Evolutionary conservation across 2,888 invertebrate species (phyloP).

Genomic region (Orthonychiurus folsomi): DNA sequence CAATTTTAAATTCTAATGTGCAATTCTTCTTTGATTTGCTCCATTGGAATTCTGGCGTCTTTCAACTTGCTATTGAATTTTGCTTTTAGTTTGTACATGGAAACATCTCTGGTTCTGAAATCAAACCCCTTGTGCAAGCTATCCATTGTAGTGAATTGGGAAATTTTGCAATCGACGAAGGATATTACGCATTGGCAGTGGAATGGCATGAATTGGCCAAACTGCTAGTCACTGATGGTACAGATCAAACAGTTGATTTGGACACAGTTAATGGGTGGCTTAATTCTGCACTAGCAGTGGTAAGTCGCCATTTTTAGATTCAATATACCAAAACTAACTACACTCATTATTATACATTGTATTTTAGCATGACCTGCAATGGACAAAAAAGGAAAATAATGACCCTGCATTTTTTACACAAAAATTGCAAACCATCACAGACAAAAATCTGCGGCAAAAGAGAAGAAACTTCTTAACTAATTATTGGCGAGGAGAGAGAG

Average conservation of each 20-base stretch:
- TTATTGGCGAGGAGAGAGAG: not conserved
- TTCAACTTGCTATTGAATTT: too few species aligned
- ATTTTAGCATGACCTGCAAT: not conserved
- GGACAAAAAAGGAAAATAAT: not conserved
- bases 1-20: not conserved
- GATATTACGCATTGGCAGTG: not conserved
- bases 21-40: not conserved
- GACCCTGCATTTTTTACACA: not conserved
- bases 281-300: not conserved
- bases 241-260: not conserved
- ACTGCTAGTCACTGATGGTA: not conserved
- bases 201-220: slow-evolving; percentile 14
- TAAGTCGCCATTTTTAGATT: not conserved
- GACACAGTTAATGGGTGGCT: not conserved
- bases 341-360: not conserved
- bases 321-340: not conserved
- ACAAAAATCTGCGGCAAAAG: not conserved
- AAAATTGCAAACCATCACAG: not conserved
- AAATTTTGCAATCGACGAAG: not conserved
- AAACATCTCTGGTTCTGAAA: too few species aligned
- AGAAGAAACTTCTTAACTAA: not conserved
- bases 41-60: not conserved
- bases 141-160: slow-evolving; percentile 15
- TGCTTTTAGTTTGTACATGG: not conserved
- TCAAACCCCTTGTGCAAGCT: slow-evolving; percentile 7